Percentiles rank a stretch among this genome's conserved stretches.
phyloP scores from a whole-genome alignment of 2,888 invertebrate species.

The Temnothorax rugatulus region DNA sequence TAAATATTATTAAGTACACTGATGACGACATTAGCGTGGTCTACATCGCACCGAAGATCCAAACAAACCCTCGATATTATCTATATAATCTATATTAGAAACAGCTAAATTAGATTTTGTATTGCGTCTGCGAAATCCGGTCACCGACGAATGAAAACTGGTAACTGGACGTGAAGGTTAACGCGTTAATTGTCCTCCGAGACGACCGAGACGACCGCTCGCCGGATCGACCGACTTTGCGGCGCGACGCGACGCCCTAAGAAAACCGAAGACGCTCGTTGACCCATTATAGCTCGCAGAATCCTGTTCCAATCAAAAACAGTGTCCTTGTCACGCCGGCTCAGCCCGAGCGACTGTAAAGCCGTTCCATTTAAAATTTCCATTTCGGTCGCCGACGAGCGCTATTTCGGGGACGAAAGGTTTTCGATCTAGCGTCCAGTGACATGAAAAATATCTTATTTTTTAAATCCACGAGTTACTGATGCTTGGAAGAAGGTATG shows the following conservation, averaged over 20 bases:
- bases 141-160: constrained; percentile 20
- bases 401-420: constrained; percentile 11
- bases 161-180: constrained; percentile 43
- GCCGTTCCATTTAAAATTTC: constrained; percentile 28
- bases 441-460: constrained; percentile 19
- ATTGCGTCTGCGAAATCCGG: constrained; percentile 17
- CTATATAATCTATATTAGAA: constrained; percentile 33
- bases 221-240: constrained; percentile 44
- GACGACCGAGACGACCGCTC: constrained; percentile 27
- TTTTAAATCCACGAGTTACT: background rate
- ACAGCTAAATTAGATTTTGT: constrained; percentile 40
- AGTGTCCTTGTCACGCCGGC: constrained; percentile 38
- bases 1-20: background rate
- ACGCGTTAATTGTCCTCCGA: constrained; percentile 54
- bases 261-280: constrained; percentile 43
- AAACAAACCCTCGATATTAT: constrained; percentile 4
- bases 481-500: background rate
- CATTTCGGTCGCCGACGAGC: constrained; percentile 22
- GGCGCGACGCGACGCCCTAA: constrained; percentile 47
- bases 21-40: background rate
- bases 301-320: constrained; percentile 53
- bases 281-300: constrained; percentile 36
- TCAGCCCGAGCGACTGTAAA: constrained; percentile 38
- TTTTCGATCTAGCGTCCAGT: constrained; percentile 3
- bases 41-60: background rate